These are phyloP conservation scores for Mythimna ferrago DNA, from an alignment of 2,888 invertebrate genomes.

Conservation along the genomic window DNA sequence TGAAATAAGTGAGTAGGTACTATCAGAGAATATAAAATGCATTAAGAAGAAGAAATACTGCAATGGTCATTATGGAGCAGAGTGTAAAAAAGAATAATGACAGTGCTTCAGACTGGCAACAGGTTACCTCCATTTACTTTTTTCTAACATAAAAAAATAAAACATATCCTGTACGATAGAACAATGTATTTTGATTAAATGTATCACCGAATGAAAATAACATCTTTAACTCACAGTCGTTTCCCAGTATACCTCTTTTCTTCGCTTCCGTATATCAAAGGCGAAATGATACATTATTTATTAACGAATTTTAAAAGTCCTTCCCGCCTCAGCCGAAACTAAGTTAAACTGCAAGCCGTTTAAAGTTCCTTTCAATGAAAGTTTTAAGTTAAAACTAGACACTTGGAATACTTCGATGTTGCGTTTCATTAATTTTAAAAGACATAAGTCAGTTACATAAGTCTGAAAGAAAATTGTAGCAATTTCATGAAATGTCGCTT, in stretches of 20 bases:
- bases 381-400: conserved; percentile 12
- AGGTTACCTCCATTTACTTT: background rate
- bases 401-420: background rate
- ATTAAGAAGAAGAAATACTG: background rate
- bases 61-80: background rate
- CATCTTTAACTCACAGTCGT: background rate
- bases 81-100: conserved; percentile 1
- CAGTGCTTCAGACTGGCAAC: background rate
- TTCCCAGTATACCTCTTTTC: background rate
- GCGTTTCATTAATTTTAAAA: conserved; percentile 18
- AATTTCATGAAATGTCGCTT: background rate
- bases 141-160: background rate
- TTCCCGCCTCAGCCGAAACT: background rate
- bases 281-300: conserved; percentile 8
- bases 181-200: background rate
- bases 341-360: background rate
- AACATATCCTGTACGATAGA: too few species aligned
- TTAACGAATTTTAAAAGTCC: background rate
- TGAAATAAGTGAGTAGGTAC: background rate
- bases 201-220: background rate
- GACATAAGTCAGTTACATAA: background rate
- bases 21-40: background rate
- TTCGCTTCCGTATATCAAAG: conserved; percentile 22
- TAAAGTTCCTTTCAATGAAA: background rate
- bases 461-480: background rate